Conservation (phyloP, 2,797 vertebrate genomes). For the Erpetoichthys calabaricus region DNA sequence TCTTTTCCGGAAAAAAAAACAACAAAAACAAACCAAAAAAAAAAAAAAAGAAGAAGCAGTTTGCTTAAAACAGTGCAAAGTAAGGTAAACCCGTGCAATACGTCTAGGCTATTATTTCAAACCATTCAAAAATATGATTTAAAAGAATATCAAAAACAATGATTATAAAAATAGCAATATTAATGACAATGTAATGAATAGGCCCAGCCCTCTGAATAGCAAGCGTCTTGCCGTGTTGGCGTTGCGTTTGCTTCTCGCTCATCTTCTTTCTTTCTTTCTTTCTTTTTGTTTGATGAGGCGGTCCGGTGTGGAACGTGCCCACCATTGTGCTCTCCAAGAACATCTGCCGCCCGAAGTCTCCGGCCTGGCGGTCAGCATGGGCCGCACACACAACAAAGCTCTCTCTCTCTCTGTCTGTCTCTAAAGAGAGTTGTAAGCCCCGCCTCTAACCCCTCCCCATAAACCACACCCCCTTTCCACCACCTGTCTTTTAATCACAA, state of each 20-base stretch:
- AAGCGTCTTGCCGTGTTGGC: too few species aligned
- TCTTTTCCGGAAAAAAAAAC: constrained; percentile 17
- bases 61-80: constrained; percentile 57
- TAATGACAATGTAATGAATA: constrained; percentile 25
- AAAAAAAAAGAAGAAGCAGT: constrained; percentile 26
- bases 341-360: constrained; percentile 71
- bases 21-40: constrained; percentile 33
- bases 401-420: not conserved
- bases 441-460: constrained; percentile 22
- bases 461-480: constrained; percentile 13
- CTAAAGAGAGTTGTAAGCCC: constrained; percentile 33
- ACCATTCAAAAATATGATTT: constrained; percentile 26
- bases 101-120: constrained; percentile 33
- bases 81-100: constrained; percentile 52
- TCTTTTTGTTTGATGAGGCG: constrained; percentile 25
- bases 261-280: constrained; percentile 11
- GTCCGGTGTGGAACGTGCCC: constrained; percentile 52
- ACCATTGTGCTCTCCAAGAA: constrained; percentile 51
- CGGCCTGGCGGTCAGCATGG: constrained; percentile 49
- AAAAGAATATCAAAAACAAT: constrained; percentile 22
- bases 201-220: constrained; percentile 22
- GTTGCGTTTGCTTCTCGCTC: constrained; percentile 22
- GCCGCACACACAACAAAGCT: constrained; percentile 25
- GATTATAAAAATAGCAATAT: constrained; percentile 24
- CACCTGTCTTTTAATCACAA: constrained; percentile 15